Conservation (phyloP, 1,140 invertebrate genomes). For the Archivesica marissinica region DNA sequence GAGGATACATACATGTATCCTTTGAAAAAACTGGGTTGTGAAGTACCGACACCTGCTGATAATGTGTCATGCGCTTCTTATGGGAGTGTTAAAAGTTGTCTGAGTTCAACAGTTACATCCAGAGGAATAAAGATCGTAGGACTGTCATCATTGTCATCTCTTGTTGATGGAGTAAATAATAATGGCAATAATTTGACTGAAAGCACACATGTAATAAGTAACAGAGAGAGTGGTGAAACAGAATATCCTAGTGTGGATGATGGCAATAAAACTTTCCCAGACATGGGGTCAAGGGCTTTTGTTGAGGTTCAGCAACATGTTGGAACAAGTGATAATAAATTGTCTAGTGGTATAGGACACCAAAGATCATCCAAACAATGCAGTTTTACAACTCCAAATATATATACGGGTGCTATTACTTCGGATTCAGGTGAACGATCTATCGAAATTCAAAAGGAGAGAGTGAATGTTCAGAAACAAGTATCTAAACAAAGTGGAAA, state of each 20-base stretch:
- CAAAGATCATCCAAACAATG: no score
- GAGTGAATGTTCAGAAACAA: no score
- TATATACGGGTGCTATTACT: no score
- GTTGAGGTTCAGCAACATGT: background rate
- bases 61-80: slow-evolving; percentile 23
- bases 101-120: slow-evolving; percentile 36
- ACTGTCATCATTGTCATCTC: slow-evolving; percentile 21
- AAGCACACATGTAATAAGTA: background rate
- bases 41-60: background rate
- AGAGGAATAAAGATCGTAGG: slow-evolving; percentile 50
- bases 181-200: background rate
- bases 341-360: no score
- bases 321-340: no score
- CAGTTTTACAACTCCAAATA: no score
- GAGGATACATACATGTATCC: background rate
- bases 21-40: background rate
- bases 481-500: no score
- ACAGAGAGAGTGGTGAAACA: background rate
- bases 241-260: background rate
- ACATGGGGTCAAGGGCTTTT: background rate
- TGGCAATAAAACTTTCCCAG: background rate
- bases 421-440: no score
- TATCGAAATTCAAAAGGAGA: no score
- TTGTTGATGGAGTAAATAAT: background rate
- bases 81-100: slow-evolving; percentile 53